Evolutionary conservation across 2,113 vertebrate species (phyloP), one percentile per base, ranked within the genome.

Genomic region (Colistium nudipinnis): DNA sequence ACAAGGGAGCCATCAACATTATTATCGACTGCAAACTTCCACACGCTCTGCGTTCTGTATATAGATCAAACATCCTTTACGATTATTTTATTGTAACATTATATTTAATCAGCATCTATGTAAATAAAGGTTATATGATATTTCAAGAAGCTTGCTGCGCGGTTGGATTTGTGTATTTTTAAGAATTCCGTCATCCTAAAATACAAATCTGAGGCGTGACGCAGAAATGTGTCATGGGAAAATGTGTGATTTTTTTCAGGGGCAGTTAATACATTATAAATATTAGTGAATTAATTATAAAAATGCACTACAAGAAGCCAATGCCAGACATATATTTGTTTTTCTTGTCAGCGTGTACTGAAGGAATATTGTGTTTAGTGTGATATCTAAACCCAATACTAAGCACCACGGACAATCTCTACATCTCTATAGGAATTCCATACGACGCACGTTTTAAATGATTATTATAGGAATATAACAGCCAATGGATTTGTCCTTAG

Each of bases 51-150:
- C 76, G 70, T 83, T 88, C 64, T 94, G 91, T 94, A 93, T 81
- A 94, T 93, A 93, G 88, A 90, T 87, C 87, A 85, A 91, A 90
- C 92, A 90, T 90, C 87, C 67, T 86, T 88, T 90, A 81, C 88
- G 84, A 87, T 91, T 90, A 92, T 91, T 91, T 92, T 92, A 93
- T 92, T 93, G 93, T 93, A 94, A 90, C 91, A 90, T 91, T 92
- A 89, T 94, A 93, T 93, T 94, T 94, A 93, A 93, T 93, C 92
- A 84, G 86, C 90, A 93, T 92, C 88, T 90, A 92, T 94, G 92
- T 94, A 93, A 94, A 93, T 94, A 93, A 93, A 94, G 90, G 89
- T 88, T 90, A 85, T 93, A 92, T 92, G 88, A 85, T 90, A 92
- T 92, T 93, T 93, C 86, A 91, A 83, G 62, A 78, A 57, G 80